Conservation (phyloP, 1,140 invertebrate genomes). For the Drosophila biarmipes region DNA sequence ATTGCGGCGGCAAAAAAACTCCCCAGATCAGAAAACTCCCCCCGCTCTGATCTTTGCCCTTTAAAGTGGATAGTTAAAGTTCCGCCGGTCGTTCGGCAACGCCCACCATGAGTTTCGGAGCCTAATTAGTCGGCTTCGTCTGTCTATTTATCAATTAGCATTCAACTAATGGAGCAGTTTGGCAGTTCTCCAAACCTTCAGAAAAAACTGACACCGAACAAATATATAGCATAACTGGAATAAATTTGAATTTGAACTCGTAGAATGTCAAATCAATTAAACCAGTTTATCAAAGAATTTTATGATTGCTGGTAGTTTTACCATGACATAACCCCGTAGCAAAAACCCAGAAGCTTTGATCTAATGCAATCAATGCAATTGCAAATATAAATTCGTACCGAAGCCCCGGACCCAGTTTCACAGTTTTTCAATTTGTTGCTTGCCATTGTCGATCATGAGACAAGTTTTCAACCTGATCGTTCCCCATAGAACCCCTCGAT, state of each 20-base stretch:
- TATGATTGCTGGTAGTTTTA: conserved; percentile 12
- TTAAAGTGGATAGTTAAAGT: conserved; percentile 65
- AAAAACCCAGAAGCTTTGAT: conserved; percentile 34
- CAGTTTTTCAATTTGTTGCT: conserved; percentile 38
- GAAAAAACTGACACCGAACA: background rate
- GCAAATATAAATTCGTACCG: conserved; percentile 69
- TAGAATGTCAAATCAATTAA: conserved; percentile 67
- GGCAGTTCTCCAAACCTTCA: conserved; percentile 27
- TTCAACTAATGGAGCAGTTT: conserved; percentile 39
- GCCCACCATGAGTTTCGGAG: conserved; percentile 53
- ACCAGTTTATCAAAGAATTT: conserved; percentile 67
- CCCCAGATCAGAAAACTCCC: conserved; percentile 7
- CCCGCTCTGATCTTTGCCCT: conserved; percentile 32
- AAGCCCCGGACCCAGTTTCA: conserved; percentile 34
- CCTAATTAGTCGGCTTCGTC: conserved; percentile 64
- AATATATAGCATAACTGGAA: background rate
- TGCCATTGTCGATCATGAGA: conserved; percentile 55
- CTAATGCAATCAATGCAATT: conserved; percentile 78
- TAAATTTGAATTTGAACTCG: conserved; percentile 37
- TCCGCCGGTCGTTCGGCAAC: conserved; percentile 46
- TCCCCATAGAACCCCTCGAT: conserved; percentile 42
- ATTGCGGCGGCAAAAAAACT: conserved; percentile 12
- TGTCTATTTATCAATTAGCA: conserved; percentile 71
- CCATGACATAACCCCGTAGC: conserved; percentile 62
- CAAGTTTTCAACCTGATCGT: conserved; percentile 32